phyloP scores from a whole-genome alignment of 2,797 vertebrate species.

The Parotocinclus haroldoi region DNA sequence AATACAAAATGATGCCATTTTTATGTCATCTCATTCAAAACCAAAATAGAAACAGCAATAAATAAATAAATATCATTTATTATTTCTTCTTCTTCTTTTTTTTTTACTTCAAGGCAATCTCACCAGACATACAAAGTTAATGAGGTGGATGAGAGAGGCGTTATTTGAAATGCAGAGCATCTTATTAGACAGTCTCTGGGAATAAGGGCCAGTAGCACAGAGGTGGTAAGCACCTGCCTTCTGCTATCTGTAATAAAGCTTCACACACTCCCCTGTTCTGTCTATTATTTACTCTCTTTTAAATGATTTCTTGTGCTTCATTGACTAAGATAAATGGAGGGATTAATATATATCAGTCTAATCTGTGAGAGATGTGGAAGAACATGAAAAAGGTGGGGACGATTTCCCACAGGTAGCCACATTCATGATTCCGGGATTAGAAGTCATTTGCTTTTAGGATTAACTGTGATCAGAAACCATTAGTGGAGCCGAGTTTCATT shows the following conservation, averaged over 20 bases:
- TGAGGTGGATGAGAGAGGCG: slow-evolving; percentile 66
- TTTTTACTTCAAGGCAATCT: slow-evolving; percentile 62
- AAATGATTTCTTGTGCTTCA: slow-evolving; percentile 81
- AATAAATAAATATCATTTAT: too few relatives aligned
- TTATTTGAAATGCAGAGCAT: slow-evolving; percentile 72
- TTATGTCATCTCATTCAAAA: neutral
- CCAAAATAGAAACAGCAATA: slow-evolving; percentile 25
- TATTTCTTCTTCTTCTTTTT: slow-evolving; percentile 59
- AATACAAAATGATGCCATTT: neutral
- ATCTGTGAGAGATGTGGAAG: slow-evolving; percentile 77
- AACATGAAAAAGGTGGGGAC: slow-evolving; percentile 77
- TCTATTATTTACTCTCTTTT: slow-evolving; percentile 86
- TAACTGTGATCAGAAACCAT: slow-evolving; percentile 87
- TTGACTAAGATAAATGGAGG: slow-evolving; percentile 81
- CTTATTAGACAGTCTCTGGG: slow-evolving; percentile 78
- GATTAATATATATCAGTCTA: slow-evolving; percentile 93
- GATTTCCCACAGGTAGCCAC: slow-evolving; percentile 97
- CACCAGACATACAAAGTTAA: slow-evolving; percentile 74
- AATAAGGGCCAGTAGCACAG: slow-evolving; percentile 69
- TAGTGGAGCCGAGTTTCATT: slow-evolving; percentile 81
- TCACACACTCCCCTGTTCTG: slow-evolving; percentile 66
- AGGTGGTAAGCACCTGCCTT: slow-evolving; percentile 86
- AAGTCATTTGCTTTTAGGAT: slow-evolving; percentile 94
- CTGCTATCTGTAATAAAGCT: slow-evolving; percentile 75
- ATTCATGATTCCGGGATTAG: slow-evolving; percentile 92